Conservation (phyloP, 2,113 vertebrate genomes). For the Pionites leucogaster region DNA sequence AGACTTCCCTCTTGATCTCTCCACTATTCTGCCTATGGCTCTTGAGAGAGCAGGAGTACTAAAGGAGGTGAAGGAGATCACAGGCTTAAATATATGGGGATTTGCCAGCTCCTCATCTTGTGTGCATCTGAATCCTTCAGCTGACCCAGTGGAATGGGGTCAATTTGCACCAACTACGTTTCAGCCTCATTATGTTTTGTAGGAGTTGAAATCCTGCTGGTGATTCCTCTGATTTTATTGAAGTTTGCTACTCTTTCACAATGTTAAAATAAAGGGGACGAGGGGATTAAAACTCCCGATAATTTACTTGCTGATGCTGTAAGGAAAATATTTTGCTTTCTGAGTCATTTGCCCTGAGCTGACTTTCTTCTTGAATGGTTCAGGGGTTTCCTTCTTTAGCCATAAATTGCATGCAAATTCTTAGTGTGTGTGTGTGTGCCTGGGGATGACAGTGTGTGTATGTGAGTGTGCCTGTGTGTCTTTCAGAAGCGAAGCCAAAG, state of each 20-base stretch:
- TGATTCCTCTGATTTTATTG: not conserved
- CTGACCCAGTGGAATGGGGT: not conserved
- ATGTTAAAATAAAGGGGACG: not conserved
- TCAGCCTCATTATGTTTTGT: not conserved
- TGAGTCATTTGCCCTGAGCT: conserved; percentile 59
- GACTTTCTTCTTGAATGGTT: conserved; percentile 20
- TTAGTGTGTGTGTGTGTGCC: not conserved
- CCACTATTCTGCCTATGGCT: not conserved
- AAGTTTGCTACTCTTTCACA: not conserved
- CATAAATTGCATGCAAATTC: conserved; percentile 77
- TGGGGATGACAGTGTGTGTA: not conserved
- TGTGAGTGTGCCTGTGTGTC: conserved; percentile 28
- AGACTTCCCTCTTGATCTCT: not conserved
- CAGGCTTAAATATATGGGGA: not conserved
- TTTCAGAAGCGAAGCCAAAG: conserved; percentile 63
- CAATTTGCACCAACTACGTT: not conserved
- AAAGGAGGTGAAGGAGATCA: not conserved
- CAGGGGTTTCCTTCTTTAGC: conserved; percentile 72
- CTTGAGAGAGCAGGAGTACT: not conserved
- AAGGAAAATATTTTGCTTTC: conserved; percentile 56
- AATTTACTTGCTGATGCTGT: not conserved
- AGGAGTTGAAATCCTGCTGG: not conserved
- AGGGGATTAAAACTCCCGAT: not conserved
- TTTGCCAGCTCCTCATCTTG: not conserved
- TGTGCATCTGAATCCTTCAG: not conserved